Percentiles rank a stretch among this genome's conserved stretches.
Conservation (phyloP, 1,140 invertebrate species). For the Gryllus bimaculatus region DNA sequence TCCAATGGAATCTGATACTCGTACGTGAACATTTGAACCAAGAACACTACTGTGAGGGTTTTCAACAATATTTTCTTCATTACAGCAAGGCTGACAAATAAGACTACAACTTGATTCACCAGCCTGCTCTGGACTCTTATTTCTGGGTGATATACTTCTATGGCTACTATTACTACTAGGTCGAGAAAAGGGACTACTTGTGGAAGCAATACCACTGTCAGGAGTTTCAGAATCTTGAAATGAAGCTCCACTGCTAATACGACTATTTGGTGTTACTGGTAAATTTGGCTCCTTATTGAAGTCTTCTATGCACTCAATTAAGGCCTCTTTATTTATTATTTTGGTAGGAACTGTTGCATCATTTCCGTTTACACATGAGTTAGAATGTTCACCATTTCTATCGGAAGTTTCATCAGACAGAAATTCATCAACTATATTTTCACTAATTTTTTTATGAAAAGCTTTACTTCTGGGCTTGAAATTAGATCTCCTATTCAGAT, state of each 20-base stretch:
- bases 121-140: neutral
- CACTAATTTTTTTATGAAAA: neutral
- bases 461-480: neutral
- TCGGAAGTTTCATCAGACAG: neutral
- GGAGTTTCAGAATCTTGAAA: conserved; percentile 13
- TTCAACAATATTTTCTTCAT: neutral
- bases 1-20: neutral
- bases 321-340: neutral
- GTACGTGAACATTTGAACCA: neutral
- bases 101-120: neutral
- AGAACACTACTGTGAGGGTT: neutral
- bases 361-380: conserved; percentile 6
- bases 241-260: neutral
- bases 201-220: conserved; percentile 18
- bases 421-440: neutral
- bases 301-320: neutral
- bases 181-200: neutral
- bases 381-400: neutral
- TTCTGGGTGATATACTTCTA: neutral
- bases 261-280: neutral
- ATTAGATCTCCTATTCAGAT: too few species aligned
- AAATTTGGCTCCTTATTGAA: neutral
- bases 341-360: neutral
- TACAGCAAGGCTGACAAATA: neutral
- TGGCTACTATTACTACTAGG: neutral